Evolutionary conservation across 53 echinoderm and acorn worm species (phyloP).

Genomic region (Astropecten irregularis): DNA sequence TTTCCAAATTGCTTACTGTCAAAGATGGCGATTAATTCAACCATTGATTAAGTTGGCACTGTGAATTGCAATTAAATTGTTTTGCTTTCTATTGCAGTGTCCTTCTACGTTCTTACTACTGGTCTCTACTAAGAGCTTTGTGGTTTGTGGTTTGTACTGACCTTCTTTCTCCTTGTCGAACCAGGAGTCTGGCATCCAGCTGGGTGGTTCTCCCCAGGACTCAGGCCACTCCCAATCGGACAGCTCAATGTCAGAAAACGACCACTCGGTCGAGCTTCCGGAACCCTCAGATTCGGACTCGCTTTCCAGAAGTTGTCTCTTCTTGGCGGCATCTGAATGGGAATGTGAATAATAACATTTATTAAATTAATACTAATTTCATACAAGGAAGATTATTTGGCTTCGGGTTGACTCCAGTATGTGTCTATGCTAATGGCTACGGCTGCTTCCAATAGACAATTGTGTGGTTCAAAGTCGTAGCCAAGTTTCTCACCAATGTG

Average conservation of each 20-base stretch:
- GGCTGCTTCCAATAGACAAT: not conserved
- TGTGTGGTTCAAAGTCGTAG: not conserved
- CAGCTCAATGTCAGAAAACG: not conserved
- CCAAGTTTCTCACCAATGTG: not conserved
- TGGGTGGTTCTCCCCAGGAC: not conserved
- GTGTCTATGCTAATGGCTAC: not conserved
- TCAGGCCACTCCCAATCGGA: slow-evolving; percentile 16
- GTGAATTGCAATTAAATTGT: no score
- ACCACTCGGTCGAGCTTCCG: not conserved
- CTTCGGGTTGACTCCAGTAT: not conserved
- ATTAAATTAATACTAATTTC: not conserved
- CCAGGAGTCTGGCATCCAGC: slow-evolving; percentile 16
- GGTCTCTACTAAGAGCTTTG: not conserved
- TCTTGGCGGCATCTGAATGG: not conserved
- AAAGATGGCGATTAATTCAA: no score
- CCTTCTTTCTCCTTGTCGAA: not conserved
- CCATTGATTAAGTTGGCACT: no score
- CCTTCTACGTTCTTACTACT: not conserved
- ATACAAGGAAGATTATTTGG: not conserved
- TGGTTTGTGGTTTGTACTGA: not conserved
- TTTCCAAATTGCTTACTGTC: no score
- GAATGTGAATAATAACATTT: not conserved
- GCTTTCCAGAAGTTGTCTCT: no score
- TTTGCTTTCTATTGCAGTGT: not conserved
- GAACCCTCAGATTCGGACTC: not conserved